Percentiles rank a stretch among this genome's conserved stretches.
These are phyloP conservation scores for Cairina moschata DNA, from an alignment of 2,113 vertebrate genomes.

Conservation along the genomic window DNA sequence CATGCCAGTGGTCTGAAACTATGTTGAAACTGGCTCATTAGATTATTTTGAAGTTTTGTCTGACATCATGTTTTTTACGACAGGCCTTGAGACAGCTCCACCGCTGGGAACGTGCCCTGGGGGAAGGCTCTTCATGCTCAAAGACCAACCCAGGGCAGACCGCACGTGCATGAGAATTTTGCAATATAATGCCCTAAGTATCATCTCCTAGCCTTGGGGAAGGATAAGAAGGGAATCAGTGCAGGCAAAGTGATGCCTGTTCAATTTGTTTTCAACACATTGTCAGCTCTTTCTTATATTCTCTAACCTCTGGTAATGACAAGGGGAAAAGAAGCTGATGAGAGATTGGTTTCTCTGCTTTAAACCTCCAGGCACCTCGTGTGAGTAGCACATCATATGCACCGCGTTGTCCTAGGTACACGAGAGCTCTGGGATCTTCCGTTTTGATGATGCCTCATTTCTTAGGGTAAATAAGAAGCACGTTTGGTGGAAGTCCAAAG, in stretches of 20 bases:
- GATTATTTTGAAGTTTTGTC: background rate
- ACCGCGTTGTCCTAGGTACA: background rate
- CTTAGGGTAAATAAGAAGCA: slow-evolving; percentile 40
- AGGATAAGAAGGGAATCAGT: background rate
- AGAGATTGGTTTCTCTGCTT: background rate
- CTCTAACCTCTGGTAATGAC: background rate
- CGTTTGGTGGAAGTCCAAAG: background rate
- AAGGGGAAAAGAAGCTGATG: background rate
- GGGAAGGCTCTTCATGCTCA: background rate
- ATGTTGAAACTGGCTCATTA: background rate
- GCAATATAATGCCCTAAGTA: background rate
- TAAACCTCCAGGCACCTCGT: background rate
- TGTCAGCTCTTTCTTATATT: background rate
- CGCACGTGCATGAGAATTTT: background rate
- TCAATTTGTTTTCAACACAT: slow-evolving; percentile 9
- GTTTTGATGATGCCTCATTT: fast-evolving
- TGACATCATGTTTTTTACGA: background rate
- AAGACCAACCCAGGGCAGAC: background rate
- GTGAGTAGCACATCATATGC: background rate
- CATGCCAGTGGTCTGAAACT: background rate
- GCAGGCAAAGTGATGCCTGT: background rate
- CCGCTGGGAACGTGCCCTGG: fast-evolving
- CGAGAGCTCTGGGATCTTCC: background rate
- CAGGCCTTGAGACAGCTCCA: background rate
- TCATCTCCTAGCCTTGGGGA: background rate